Base-by-base conservation (phyloP, 2,888 invertebrate genomes). In the Amaurobius ferox region DNA sequence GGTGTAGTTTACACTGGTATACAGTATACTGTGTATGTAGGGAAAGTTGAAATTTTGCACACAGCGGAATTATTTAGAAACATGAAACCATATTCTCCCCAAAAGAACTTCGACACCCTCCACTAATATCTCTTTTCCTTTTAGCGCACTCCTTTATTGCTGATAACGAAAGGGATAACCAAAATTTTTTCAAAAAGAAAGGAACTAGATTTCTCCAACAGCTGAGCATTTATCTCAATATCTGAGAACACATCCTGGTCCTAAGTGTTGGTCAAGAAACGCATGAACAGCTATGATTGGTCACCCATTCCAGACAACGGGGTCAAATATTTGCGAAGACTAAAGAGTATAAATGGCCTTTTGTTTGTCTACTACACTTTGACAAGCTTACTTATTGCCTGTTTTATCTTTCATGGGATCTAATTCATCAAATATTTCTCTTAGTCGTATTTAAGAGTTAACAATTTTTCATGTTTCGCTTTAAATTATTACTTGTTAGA, bases 201-300 rank as follows among this genome's bases (percentile, higher is more conserved):
- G 55, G 55, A 55, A 55, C 55, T 23, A 19, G 23, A 55, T 55
- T 55, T 55, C 55, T 55, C 23, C 23, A 55, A 55, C 55, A 55
- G 55, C 16, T 16, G 55, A 55, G 55, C 55, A 55, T 55, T 23
- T 6, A 55, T 55, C 55, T 55, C 55, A 55, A 55, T 55, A 2
- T 44, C n/a, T 44, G 11, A 16, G 44, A 44, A 44, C 55, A 55
- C 55, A 55, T 55, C 55, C 55, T 55, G 23, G 44, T 2, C 2
- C 44, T 55, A 55, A 55, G 55, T 55, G 55, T 55, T 55, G 19
- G 55, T 55, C 55, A 55, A 55, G 55, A 55, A 55, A 55, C 11
- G 23, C 55, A 3, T 55, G 23, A 55, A 23, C 23, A 55, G 23
- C 19, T 55, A 55, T 55, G 55, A 55, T 23, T 55, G 55, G 55